Evolutionary conservation across 2,113 vertebrate species (phyloP).

Genomic region (Chionomys nivalis): DNA sequence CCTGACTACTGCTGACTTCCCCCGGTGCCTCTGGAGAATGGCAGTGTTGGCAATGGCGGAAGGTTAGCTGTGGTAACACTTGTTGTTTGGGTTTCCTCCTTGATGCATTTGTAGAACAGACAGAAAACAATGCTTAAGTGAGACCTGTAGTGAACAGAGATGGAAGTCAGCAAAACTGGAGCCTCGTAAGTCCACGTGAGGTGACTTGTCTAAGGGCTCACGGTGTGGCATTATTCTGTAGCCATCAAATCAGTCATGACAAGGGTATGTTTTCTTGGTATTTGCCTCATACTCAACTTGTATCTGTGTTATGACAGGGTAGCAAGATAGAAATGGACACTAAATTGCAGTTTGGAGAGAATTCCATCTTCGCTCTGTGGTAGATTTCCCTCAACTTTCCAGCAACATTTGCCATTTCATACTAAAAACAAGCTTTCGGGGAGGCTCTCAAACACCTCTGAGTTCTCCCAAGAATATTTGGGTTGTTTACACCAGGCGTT

Average conservation of each 20-base stretch:
- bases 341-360: background rate
- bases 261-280: background rate
- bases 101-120: background rate
- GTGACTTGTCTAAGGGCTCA: background rate
- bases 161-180: background rate
- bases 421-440: background rate
- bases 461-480: background rate
- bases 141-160: background rate
- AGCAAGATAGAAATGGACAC: background rate
- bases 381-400: background rate
- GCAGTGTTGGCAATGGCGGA: accelerated
- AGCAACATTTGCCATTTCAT: background rate
- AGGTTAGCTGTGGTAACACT: background rate
- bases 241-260: background rate
- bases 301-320: background rate
- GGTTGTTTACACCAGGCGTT: background rate
- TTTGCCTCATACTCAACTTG: background rate
- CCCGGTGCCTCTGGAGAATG: background rate
- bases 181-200: background rate
- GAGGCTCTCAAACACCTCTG: background rate
- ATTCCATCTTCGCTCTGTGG: background rate
- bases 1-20: background rate
- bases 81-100: background rate
- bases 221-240: background rate
- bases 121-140: background rate